Percentiles rank a stretch among this genome's conserved stretches.
These are phyloP conservation scores for Limnothrissa miodon DNA, from an alignment of 2,113 vertebrate genomes.

Conservation along the genomic window DNA sequence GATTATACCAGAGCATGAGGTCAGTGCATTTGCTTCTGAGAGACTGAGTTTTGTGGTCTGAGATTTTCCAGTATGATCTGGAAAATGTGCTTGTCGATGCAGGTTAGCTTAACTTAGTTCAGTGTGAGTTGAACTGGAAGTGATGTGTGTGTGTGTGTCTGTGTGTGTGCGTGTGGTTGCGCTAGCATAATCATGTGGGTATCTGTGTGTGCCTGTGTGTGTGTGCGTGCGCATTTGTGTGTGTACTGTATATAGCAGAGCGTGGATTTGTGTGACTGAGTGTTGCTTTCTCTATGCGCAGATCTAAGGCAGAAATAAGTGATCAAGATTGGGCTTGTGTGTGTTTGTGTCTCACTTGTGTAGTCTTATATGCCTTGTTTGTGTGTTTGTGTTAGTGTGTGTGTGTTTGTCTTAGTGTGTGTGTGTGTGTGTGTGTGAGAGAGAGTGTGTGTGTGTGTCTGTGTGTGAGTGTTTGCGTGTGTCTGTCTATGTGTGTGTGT, in stretches of 20 bases:
- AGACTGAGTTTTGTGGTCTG: not conserved
- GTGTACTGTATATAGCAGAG: not conserved
- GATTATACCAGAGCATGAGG: not conserved
- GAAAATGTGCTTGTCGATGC: not conserved
- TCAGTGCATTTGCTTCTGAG: not conserved
- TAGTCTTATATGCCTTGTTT: no score
- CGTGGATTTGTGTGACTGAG: not conserved
- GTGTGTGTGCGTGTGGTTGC: not conserved
- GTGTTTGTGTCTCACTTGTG: not conserved
- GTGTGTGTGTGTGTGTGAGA: not conserved
- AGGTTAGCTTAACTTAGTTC: not conserved
- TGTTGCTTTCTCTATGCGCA: not conserved
- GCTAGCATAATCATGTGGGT: not conserved
- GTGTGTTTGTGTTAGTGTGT: not conserved
- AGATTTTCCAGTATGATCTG: not conserved
- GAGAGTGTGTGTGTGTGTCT: not conserved
- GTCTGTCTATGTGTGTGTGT: not conserved
- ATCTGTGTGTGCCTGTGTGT: not conserved
- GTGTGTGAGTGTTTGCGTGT: not conserved
- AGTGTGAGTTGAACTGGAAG: not conserved
- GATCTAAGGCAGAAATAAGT: not conserved
- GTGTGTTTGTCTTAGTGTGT: constrained; percentile 10
- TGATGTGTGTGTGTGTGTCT: not conserved
- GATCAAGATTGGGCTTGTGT: not conserved
- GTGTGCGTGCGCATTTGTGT: constrained; percentile 26